phyloP scores from a whole-genome alignment of 2,113 vertebrate genomes.

The Festucalex cinctus region DNA sequence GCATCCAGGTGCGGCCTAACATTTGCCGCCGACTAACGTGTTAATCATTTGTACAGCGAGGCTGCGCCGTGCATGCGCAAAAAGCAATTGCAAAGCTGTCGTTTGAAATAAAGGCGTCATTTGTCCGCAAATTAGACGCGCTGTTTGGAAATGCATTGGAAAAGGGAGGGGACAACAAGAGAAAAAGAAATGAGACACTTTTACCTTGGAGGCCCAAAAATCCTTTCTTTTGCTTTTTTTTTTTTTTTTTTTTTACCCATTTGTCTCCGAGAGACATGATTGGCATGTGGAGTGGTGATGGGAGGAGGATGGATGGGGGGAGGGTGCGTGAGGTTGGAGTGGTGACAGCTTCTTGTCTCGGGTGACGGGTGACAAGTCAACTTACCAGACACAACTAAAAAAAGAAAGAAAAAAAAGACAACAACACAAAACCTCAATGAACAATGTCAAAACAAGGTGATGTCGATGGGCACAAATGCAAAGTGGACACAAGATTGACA shows the following conservation, averaged over 20 bases:
- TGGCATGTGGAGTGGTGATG: slow-evolving; percentile 88
- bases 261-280: slow-evolving; percentile 85
- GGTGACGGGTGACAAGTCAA: slow-evolving; percentile 98
- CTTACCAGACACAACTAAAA: slow-evolving; percentile 99
- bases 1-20: slow-evolving; percentile 1
- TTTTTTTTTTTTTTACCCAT: slow-evolving; percentile 86
- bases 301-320: slow-evolving; percentile 79
- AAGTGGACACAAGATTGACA: slow-evolving; percentile 28
- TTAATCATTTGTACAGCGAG: slow-evolving; percentile 10
- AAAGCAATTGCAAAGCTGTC: slow-evolving; percentile 63
- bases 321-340: slow-evolving; percentile 49
- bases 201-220: slow-evolving; percentile 87
- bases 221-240: slow-evolving; percentile 70
- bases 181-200: slow-evolving; percentile 64
- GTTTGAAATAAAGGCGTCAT: slow-evolving; percentile 29
- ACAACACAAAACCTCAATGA: slow-evolving; percentile 82
- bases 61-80: slow-evolving; percentile 14
- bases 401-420: slow-evolving; percentile 86
- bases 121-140: slow-evolving; percentile 23
- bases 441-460: slow-evolving; percentile 43
- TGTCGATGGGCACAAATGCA: slow-evolving; percentile 42
- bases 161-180: slow-evolving; percentile 32
- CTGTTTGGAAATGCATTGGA: slow-evolving; percentile 50
- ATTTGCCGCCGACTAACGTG: slow-evolving; percentile 21
- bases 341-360: slow-evolving; percentile 89